These are phyloP conservation scores for Pituophis catenifer DNA, from an alignment of 2,113 vertebrate genomes.

Conservation along the genomic window DNA sequence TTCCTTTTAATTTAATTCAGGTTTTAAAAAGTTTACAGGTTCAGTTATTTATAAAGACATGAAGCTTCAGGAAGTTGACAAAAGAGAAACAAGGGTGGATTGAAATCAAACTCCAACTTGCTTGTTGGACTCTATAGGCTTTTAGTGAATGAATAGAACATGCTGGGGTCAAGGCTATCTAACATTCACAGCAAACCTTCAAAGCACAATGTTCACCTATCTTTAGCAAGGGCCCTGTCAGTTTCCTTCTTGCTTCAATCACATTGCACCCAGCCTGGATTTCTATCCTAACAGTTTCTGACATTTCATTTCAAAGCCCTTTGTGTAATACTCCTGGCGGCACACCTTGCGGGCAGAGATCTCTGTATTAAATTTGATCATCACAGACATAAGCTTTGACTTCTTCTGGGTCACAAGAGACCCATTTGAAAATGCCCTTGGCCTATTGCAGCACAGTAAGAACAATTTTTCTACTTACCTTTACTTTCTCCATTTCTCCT, in stretches of 20 bases:
- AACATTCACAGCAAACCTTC: conserved; percentile 19
- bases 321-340: conserved; percentile 19
- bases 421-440: conserved; percentile 21
- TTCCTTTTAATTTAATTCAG: not conserved
- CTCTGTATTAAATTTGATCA: conserved; percentile 60
- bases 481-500: not conserved
- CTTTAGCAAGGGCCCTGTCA: conserved; percentile 40
- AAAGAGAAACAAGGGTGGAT: not conserved
- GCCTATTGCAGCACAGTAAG: not conserved
- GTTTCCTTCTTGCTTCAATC: conserved; percentile 21
- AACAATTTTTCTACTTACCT: not conserved
- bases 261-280: conserved; percentile 66
- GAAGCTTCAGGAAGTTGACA: not conserved
- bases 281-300: conserved; percentile 76
- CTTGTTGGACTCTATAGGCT: not conserved
- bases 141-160: not conserved
- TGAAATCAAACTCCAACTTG: not conserved
- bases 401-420: conserved; percentile 45
- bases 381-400: conserved; percentile 32
- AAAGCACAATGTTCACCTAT: conserved; percentile 45
- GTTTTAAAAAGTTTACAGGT: not conserved
- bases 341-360: conserved; percentile 47
- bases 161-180: not conserved
- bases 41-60: not conserved
- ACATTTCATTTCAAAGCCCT: conserved; percentile 77